Base-by-base conservation (phyloP, 2,888 invertebrate genomes). In the Metallyticus violacea region DNA sequence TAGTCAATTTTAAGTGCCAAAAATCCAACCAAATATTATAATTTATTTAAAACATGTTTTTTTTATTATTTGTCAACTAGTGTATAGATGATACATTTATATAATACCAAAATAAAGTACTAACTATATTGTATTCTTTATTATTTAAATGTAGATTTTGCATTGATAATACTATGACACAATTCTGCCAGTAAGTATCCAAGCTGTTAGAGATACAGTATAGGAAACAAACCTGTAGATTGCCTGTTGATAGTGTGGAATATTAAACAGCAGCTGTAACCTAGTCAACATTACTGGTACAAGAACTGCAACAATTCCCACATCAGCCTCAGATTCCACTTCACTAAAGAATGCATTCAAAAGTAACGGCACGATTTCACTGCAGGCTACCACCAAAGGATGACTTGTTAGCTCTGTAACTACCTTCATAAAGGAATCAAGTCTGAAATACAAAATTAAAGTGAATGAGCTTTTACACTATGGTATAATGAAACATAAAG, bases 331-430 rank as follows among this genome's bases (percentile, higher is more conserved):
- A 4, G 77, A 27, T 30, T 85, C 81, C 29, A 88, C 86, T 26
- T 81, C 81, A 3, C 26, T 79, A 22, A 88, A 88, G 85, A 87
- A 88, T n/a, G 81, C 84, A 27, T 88, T 86, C 40, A 88, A 77
- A 2, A 88, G 76, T 22, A 88, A 30, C 3, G 88, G 87, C 29
- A 87, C 83, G 30, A 88, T 78, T 80, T 88, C 86, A 26, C 88
- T 86, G 79, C 88, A 86, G 0, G 88, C 85, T 26, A 83, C 77
- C 30, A 88, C 88, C 80, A 88, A 62, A 6, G 87, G 82, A 40
- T 88, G 88, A 28, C 7, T 85, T 27, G 82, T 27, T 77, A 88
- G 77, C n/a, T 86, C 86, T 15, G n/a, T 25, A 40, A 88, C 27
- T 26, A 86, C 26, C 30, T 86, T 86, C 78, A 88, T 81, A 79